Percentiles rank a stretch among this genome's conserved stretches.
Evolutionary conservation across 2,888 invertebrate genomes (phyloP).

Genomic region (Synanthedon myopaeformis): DNA sequence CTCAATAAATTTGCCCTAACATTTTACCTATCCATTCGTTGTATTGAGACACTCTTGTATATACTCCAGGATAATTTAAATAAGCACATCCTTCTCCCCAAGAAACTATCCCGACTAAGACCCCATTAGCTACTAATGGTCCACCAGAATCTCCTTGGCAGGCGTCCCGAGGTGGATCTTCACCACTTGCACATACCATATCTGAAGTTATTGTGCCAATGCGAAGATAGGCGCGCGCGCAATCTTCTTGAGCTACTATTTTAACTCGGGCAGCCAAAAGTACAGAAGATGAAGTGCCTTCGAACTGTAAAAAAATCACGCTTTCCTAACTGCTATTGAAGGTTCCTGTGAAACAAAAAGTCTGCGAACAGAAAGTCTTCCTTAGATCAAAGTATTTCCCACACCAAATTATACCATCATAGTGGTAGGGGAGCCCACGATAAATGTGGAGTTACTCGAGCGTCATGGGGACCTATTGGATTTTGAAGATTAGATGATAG

Average conservation of each 20-base stretch:
- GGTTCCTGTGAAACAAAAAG: no score
- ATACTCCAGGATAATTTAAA: slow-evolving; percentile 65
- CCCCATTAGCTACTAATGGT: slow-evolving; percentile 57
- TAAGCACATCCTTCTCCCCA: slow-evolving; percentile 71
- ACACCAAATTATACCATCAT: no score
- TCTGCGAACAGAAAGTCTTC: no score
- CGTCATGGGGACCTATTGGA: no score
- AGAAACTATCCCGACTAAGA: slow-evolving; percentile 66
- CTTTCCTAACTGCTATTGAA: neutral
- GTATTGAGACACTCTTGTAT: slow-evolving; percentile 58
- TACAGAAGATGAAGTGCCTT: slow-evolving; percentile 32
- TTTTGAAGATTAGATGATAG: no score
- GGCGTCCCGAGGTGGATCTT: slow-evolving; percentile 44
- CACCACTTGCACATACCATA: slow-evolving; percentile 54
- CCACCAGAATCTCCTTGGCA: slow-evolving; percentile 73
- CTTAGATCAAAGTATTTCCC: no score
- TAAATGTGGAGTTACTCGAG: no score
- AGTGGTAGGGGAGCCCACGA: no score
- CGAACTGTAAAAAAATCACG: slow-evolving; percentile 29
- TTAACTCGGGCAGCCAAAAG: slow-evolving; percentile 46
- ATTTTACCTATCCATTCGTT: slow-evolving; percentile 36
- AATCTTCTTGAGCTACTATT: slow-evolving; percentile 40
- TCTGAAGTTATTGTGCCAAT: slow-evolving; percentile 35
- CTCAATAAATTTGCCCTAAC: neutral
- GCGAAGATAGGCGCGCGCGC: slow-evolving; percentile 40